Evolutionary conservation across 2,113 vertebrate species (phyloP), one percentile per base, ranked within the genome.

Genomic region (Butorides virescens): DNA sequence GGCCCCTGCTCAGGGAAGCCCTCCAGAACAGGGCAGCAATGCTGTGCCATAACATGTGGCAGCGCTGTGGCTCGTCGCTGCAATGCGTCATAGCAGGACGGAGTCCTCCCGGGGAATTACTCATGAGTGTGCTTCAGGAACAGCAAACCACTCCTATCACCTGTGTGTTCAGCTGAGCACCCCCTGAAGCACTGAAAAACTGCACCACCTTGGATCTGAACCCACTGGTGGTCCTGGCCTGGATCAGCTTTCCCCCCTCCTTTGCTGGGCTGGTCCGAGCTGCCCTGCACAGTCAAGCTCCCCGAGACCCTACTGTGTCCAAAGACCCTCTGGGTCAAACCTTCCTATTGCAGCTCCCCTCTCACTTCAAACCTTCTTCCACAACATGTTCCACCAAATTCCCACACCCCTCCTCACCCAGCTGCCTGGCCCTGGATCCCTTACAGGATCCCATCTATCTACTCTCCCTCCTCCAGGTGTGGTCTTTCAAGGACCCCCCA

Each of bases 21-120:
- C 49, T 15, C 10, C 55, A 17, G 63, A 66, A 3, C 34, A 17
- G 46, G 59, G 26, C 52, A 75, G n/a, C 2, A 39, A 23, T 39
- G 22, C 61, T 63, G 2, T 9, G 12, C 29, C 18, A 2, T 4
- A 32, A 23, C 27, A 6, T 0, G 3, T 7, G 46, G 44, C 52
- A 10, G 3, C 7, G 12, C 81, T 26, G n/a, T 10, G 77, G 39
- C 46, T 86, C 55, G 5, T 19, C 3, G 10, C 36, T 52, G 42
- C 16, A n/a, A 14, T 10, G 16, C 2, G 1, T 13, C 36, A 12
- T 6, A 59, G 47, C 46, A 55, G 37, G n/a, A 46, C 11, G 29
- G 49, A 15, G 12, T 47, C 59, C 50, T 70, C 10, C 67, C 3
- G 6, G 29, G 34, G 29, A 50, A 29, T 19, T 26, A 10, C 17